Percentiles rank a stretch among this genome's conserved stretches.
Evolutionary conservation across 2,113 vertebrate species (phyloP).

Genomic region (Anoura caudifer): DNA sequence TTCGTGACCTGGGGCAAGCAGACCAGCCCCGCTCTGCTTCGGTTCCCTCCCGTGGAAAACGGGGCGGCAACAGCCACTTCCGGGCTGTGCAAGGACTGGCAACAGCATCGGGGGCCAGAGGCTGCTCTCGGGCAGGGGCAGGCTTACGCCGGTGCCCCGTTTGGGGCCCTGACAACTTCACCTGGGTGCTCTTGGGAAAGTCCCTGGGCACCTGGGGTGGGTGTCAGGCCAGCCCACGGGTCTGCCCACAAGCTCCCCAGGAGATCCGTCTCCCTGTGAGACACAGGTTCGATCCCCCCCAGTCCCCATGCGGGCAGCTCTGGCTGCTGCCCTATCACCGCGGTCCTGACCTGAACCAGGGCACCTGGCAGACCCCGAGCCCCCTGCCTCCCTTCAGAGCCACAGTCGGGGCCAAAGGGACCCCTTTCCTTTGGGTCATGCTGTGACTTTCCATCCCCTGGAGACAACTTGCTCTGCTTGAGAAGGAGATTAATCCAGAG

Average conservation of each 20-base stretch:
- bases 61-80: rapidly evolving
- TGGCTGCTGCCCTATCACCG: rapidly evolving
- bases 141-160: not conserved
- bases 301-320: not conserved
- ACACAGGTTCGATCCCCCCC: not conserved
- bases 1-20: not conserved
- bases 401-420: rapidly evolving
- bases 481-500: not conserved
- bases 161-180: not conserved
- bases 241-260: not conserved
- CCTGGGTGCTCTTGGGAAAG: not conserved
- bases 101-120: not conserved
- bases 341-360: not conserved
- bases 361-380: not conserved
- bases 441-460: not conserved
- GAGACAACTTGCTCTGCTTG: not conserved
- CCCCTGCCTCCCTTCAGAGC: not conserved
- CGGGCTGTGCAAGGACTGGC: not conserved
- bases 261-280: not conserved
- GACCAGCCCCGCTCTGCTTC: no score
- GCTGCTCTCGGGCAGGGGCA: not conserved
- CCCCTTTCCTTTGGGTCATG: not conserved
- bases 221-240: not conserved
- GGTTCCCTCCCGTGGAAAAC: not conserved
- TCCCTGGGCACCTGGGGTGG: not conserved